Percentiles rank a stretch among this genome's conserved stretches.
These are phyloP conservation scores for Sciurus niger DNA, from an alignment of 2,113 vertebrate species.

Conservation along the genomic window DNA sequence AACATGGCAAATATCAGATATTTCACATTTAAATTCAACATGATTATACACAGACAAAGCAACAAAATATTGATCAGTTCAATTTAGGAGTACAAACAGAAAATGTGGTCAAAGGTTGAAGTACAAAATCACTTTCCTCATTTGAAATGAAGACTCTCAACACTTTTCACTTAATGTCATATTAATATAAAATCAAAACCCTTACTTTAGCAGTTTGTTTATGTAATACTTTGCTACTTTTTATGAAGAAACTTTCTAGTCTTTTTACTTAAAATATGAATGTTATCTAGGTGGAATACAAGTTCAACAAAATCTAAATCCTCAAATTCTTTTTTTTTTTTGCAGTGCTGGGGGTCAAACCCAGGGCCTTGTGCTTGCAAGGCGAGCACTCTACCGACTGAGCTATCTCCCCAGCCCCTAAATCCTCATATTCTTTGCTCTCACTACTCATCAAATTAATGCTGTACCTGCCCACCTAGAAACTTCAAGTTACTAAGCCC, in stretches of 20 bases:
- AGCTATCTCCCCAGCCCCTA: neutral
- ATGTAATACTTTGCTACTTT: neutral
- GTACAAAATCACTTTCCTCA: neutral
- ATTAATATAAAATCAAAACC: neutral
- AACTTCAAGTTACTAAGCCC: neutral
- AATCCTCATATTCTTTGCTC: constrained; percentile 32
- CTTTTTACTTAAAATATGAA: constrained; percentile 55
- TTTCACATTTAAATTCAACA: constrained; percentile 64
- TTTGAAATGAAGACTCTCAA: neutral
- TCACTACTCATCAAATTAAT: constrained; percentile 28
- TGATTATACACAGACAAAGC: constrained; percentile 64
- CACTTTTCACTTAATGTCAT: constrained; percentile 43
- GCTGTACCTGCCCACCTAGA: neutral
- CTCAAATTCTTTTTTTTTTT: neutral
- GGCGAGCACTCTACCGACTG: no score
- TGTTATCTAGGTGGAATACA: neutral
- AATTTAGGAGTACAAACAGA: neutral
- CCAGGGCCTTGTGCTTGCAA: no score
- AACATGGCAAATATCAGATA: constrained; percentile 77
- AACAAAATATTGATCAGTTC: constrained; percentile 65
- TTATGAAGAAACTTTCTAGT: neutral
- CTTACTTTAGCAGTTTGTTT: neutral
- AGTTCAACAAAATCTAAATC: neutral
- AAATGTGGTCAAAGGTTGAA: neutral
- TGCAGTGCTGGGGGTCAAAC: no score